Evolutionary conservation across 2,113 vertebrate species (phyloP).

Genomic region (Balaeniceps rex): DNA sequence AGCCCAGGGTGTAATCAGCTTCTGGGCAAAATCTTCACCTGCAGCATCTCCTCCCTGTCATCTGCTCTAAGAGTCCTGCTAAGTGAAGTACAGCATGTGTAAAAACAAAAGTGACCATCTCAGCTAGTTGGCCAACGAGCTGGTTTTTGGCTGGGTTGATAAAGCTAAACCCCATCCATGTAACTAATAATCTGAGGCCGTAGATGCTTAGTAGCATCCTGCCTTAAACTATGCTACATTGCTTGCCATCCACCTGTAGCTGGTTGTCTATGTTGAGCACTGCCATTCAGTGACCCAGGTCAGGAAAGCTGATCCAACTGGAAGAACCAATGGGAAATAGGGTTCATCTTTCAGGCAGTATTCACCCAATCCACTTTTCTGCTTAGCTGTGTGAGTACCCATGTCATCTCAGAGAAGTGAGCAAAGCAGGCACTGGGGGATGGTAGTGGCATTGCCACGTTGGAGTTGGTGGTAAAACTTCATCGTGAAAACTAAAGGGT

Average conservation of each 20-base stretch:
- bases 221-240: background rate
- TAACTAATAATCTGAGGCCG: background rate
- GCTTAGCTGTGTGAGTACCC: background rate
- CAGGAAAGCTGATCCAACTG: background rate
- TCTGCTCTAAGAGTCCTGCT: background rate
- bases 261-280: background rate
- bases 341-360: background rate
- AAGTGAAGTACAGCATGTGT: background rate
- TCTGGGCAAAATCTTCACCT: background rate
- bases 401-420: background rate
- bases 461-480: background rate
- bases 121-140: accelerated
- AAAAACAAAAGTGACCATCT: background rate
- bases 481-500: background rate
- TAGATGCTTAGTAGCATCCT: background rate
- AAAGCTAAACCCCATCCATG: background rate
- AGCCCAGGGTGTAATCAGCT: background rate
- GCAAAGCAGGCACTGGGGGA: background rate
- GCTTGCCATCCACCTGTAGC: background rate
- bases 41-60: background rate
- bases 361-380: background rate
- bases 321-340: background rate
- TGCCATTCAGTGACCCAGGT: background rate
- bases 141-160: background rate
- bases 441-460: background rate